Evolutionary conservation across 2,797 vertebrate genomes (phyloP), one percentile per base, ranked within the genome.

Genomic region (Sciurus vulgaris): DNA sequence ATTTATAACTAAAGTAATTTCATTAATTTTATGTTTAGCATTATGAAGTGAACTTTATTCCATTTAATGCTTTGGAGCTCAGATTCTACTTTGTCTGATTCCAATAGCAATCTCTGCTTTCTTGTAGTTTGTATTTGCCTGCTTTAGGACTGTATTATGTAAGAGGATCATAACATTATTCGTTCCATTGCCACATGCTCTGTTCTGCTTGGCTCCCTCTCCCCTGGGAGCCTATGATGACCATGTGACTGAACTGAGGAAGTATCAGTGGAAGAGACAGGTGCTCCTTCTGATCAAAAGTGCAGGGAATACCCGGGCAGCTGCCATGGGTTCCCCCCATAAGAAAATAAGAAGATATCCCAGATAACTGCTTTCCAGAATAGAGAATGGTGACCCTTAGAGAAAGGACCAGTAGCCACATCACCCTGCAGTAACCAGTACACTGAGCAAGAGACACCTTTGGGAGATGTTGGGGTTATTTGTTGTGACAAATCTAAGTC

Each of bases 31-130:
- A 70, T 61, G 20, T 82, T 82, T 83, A 88, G n/a, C 9, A 26
- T 76, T 88, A 76, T 73, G 38, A 84, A 73, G 38, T 95, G 28
- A 35, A 70, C 54, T 88, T 73, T 72, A 72, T 76, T 33, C 38
- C 54, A 61, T 89, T 86, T 74, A 61, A 86, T 63, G 35, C 49
- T 56, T 81, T 89, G 67, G 33, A 89, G 15, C 28, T 56, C 63
- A 92, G 22, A 92, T 79, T 96, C n/a, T 93, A 11, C 67, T 49
- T 72, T 90, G 41, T 84, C 44, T 81, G 8, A 81, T 85, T 85
- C 47, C 38, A 79, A 14, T 74, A 65, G 18, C 17, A 82, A 1
- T 81, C 30, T 61, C 33, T 89, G 26, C 67, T 89, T 94, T 79
- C 86, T 92, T 86, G 20, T 47, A 93, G 38, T 47, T 38, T 72